Conservation (phyloP, 2,888 invertebrate species). For the Lepidochrysops patricia region DNA sequence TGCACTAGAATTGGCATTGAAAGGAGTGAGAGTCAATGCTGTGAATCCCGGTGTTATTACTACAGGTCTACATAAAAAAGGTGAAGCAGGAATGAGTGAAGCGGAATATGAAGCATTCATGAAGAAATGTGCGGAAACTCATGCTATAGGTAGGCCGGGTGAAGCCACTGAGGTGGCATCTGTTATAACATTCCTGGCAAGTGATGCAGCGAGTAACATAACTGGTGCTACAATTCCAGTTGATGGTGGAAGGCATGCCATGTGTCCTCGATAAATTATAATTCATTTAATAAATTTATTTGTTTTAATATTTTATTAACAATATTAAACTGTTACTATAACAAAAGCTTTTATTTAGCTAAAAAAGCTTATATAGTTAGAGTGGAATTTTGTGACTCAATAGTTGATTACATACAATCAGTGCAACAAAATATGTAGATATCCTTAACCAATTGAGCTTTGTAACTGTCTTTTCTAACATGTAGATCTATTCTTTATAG, state of each 20-base stretch:
- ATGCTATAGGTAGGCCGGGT: slow-evolving; percentile 92
- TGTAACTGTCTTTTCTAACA: too few relatives aligned
- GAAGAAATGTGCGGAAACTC: slow-evolving; percentile 86
- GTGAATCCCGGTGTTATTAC: slow-evolving; percentile 95
- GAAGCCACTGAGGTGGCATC: slow-evolving; percentile 88
- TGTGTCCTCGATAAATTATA: slow-evolving; percentile 81
- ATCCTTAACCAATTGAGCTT: too few relatives aligned
- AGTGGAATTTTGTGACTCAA: too few relatives aligned
- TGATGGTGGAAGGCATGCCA: slow-evolving; percentile 91
- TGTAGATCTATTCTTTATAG: too few relatives aligned
- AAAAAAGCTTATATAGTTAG: too few relatives aligned
- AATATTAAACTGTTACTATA: too few relatives aligned
- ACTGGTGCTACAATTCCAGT: slow-evolving; percentile 89
- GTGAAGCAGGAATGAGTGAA: slow-evolving; percentile 80
- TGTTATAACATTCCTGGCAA: slow-evolving; percentile 91
- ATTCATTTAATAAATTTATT: not conserved
- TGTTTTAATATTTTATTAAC: not conserved
- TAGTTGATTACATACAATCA: too few relatives aligned
- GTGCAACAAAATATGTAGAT: too few relatives aligned
- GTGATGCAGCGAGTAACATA: slow-evolving; percentile 86
- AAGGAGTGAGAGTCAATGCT: slow-evolving; percentile 89
- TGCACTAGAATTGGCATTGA: slow-evolving; percentile 86
- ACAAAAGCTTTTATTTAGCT: too few relatives aligned
- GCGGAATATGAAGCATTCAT: slow-evolving; percentile 86
- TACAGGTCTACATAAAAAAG: slow-evolving; percentile 88